Evolutionary conservation across 2,888 invertebrate genomes (phyloP).

Genomic region (Agrotis puta): DNA sequence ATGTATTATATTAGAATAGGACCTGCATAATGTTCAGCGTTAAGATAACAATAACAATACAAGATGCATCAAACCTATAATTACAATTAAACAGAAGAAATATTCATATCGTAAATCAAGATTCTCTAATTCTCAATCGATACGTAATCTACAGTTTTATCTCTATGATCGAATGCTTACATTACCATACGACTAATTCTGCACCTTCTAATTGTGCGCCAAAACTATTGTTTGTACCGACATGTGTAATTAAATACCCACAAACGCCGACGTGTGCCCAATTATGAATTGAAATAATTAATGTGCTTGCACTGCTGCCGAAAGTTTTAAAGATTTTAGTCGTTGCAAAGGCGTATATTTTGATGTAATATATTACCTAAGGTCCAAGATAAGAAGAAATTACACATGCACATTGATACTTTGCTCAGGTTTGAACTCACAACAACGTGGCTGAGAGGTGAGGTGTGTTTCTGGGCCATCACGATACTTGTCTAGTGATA

Average conservation of each 20-base stretch:
- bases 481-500: too few species aligned
- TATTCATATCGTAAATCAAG: conserved; percentile 2
- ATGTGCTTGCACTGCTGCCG: conserved; percentile 9
- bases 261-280: conserved; percentile 35
- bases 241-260: conserved; percentile 48
- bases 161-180: conserved; percentile 14
- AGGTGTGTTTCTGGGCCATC: too few species aligned
- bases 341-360: not conserved
- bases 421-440: too few species aligned
- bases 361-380: not conserved
- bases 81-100: not conserved
- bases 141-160: conserved; percentile 25
- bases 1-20: too few species aligned
- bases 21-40: not conserved
- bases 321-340: not conserved
- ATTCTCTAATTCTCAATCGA: conserved; percentile 2
- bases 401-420: too few species aligned
- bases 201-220: conserved; percentile 11
- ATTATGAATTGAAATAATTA: conserved; percentile 32
- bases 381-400: too few species aligned
- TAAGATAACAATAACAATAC: not conserved
- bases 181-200: conserved; percentile 40
- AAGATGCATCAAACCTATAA: not conserved
- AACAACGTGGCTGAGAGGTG: too few species aligned
- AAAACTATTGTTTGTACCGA: conserved; percentile 39